These are phyloP conservation scores for Rhagium mordax DNA, from an alignment of 2,888 invertebrate species.

Conservation along the genomic window DNA sequence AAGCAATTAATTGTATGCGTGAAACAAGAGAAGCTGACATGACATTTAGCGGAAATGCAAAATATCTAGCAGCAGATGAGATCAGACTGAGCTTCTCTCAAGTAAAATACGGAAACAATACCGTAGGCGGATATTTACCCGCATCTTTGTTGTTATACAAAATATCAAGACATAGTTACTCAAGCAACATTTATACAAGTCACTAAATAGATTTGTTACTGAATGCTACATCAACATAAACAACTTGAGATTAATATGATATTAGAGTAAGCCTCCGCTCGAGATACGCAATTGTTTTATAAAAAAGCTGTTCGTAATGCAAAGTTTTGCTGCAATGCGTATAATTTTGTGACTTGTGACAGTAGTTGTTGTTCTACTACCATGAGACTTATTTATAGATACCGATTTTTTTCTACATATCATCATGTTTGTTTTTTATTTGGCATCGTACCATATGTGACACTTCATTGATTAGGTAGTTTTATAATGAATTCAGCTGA, in stretches of 20 bases:
- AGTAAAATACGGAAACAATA: constrained; percentile 14
- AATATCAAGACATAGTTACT: constrained; percentile 23
- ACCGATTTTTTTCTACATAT: no score
- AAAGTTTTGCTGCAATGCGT: no score
- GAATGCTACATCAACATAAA: background rate
- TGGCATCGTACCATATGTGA: no score
- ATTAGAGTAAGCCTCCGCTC: no score
- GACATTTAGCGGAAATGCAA: constrained; percentile 20
- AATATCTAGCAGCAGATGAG: constrained; percentile 7
- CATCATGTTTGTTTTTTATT: no score
- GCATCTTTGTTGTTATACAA: constrained; percentile 17
- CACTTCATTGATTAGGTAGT: no score
- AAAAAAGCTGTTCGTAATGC: no score
- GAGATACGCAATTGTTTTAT: no score
- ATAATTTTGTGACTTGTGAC: no score
- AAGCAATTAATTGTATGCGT: constrained; percentile 15
- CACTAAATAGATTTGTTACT: background rate
- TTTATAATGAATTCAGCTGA: no score
- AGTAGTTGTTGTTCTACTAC: no score
- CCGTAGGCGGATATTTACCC: constrained; percentile 19
- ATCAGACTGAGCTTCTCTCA: background rate
- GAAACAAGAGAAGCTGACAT: constrained; percentile 12
- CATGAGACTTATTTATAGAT: no score
- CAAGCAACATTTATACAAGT: background rate
- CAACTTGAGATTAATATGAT: background rate